These are phyloP conservation scores for Holothuria glaberrima DNA, from an alignment of 35 echinoderm and acorn worm genomes.

Conservation along the genomic window DNA sequence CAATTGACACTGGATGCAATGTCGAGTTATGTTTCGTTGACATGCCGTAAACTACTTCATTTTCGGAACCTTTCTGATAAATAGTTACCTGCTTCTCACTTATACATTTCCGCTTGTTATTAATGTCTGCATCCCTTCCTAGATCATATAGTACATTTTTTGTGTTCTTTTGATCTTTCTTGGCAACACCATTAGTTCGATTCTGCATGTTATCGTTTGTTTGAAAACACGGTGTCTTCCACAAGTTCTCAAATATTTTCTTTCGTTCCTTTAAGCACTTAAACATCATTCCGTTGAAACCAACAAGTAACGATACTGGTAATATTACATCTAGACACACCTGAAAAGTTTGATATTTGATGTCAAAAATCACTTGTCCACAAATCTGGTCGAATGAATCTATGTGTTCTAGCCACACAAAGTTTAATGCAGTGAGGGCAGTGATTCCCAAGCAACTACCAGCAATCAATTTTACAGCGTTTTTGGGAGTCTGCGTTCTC, in stretches of 20 bases:
- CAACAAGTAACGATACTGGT: not conserved
- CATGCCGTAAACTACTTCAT: too few species aligned
- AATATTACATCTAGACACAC: not conserved
- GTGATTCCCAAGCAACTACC: not conserved
- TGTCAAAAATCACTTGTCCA: not conserved
- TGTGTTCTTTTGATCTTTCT: not conserved
- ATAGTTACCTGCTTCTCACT: not conserved
- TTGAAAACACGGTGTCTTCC: not conserved
- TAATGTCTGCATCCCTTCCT: not conserved
- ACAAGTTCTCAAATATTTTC: not conserved
- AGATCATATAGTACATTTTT: not conserved
- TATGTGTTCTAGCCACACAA: not conserved
- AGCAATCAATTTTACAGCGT: not conserved
- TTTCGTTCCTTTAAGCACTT: not conserved
- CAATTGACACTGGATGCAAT: too few species aligned
- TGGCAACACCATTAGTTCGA: not conserved
- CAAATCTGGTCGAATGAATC: not conserved
- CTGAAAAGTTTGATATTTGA: not conserved
- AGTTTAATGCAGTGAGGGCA: not conserved
- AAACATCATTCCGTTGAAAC: constrained; percentile 13
- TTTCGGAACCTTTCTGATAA: too few species aligned
- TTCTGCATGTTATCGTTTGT: not conserved
- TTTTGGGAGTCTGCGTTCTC: constrained; percentile 13
- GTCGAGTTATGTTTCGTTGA: too few species aligned
- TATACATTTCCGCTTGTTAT: too few species aligned